A percentile compares a stretch with the other conserved stretches of the same genome.
Conservation (phyloP, 2,113 vertebrate species). For the Prunella fulvescens region DNA sequence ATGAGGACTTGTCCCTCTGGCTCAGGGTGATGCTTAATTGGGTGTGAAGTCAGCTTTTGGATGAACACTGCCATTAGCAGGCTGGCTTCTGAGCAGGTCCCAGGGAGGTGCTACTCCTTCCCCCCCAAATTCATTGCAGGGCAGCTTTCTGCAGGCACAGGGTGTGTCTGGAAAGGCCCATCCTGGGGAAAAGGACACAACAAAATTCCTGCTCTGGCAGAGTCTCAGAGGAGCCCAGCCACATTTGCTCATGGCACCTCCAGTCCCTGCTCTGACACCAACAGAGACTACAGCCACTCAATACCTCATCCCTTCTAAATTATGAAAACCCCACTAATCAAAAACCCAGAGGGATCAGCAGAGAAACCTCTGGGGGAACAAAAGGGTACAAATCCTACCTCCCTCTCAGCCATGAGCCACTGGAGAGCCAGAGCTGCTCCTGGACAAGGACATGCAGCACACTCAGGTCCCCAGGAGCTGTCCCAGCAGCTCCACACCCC, state of each 20-base stretch:
- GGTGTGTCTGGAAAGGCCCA: neutral
- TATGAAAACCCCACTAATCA: neutral
- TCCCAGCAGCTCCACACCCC: neutral
- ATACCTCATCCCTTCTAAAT: neutral
- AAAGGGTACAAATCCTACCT: neutral
- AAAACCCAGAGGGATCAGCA: neutral
- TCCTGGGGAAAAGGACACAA: neutral
- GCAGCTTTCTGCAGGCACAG: neutral
- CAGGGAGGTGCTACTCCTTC: neutral
- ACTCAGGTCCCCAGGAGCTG: fast-evolving
- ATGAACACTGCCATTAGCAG: neutral
- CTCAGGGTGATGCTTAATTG: constrained; percentile 41
- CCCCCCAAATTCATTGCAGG: neutral
- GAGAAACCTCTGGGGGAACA: neutral
- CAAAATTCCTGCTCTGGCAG: neutral
- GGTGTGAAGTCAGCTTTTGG: constrained; percentile 27
- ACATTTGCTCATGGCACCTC: neutral
- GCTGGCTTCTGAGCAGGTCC: neutral
- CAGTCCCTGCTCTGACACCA: neutral
- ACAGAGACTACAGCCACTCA: fast-evolving
- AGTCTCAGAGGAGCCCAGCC: neutral
- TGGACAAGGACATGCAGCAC: fast-evolving
- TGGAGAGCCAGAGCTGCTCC: neutral
- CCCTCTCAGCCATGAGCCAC: neutral
- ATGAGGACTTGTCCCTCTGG: constrained; percentile 29